Conservation (phyloP, 1,140 invertebrate species). For the Calliphora vicina region DNA sequence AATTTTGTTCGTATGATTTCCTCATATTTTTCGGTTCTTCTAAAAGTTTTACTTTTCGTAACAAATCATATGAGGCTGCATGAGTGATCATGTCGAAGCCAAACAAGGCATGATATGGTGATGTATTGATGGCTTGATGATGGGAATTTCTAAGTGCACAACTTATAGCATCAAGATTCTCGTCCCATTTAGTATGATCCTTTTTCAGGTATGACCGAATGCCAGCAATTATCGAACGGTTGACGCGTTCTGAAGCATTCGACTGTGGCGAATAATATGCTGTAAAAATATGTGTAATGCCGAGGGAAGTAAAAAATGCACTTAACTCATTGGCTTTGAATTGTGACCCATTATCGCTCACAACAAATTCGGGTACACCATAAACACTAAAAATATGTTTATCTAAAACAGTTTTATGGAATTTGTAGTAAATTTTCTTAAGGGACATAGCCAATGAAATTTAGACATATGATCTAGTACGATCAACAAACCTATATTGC, state of each 20-base stretch:
- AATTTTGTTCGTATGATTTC: not conserved
- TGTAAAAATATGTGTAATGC: not conserved
- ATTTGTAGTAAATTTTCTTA: conserved; percentile 12
- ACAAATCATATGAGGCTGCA: not conserved
- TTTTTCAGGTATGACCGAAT: conserved; percentile 18
- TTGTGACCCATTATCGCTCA: conserved; percentile 21
- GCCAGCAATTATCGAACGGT: not conserved
- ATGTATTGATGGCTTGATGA: not conserved
- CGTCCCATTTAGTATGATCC: conserved; percentile 29
- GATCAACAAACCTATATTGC: conserved; percentile 29
- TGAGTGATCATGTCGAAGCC: not conserved
- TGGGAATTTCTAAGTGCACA: conserved; percentile 7
- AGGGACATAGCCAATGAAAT: conserved; percentile 20
- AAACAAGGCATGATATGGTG: not conserved
- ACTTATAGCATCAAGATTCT: conserved; percentile 26
- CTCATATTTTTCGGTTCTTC: not conserved
- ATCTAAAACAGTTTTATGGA: not conserved
- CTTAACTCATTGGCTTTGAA: not conserved
- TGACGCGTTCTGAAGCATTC: not conserved
- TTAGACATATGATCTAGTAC: conserved; percentile 36
- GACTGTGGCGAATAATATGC: conserved; percentile 15
- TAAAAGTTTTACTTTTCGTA: not conserved
- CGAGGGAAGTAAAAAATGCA: not conserved
- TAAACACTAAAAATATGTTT: conserved; percentile 1
- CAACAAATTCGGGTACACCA: conserved; percentile 28